phyloP scores from a whole-genome alignment of 1,140 invertebrate species.

The Halyomorpha halys region DNA sequence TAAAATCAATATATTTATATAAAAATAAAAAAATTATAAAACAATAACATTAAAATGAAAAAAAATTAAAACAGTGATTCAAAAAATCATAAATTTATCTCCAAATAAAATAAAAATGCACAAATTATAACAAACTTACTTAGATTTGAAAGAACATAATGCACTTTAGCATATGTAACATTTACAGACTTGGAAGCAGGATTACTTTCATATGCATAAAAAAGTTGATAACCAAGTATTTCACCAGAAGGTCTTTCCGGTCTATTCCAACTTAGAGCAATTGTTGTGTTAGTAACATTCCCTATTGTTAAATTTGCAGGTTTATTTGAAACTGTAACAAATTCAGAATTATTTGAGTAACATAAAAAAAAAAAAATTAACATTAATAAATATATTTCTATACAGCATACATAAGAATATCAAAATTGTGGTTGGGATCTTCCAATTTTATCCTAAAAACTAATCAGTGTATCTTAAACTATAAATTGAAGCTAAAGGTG shows the following conservation, averaged over 20 bases:
- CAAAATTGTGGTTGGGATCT: too few relatives aligned
- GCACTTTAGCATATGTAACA: slow-evolving; percentile 39
- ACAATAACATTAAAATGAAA: too few relatives aligned
- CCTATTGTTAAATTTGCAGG: slow-evolving; percentile 67
- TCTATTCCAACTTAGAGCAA: slow-evolving; percentile 67
- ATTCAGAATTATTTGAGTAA: background rate
- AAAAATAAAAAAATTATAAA: too few relatives aligned
- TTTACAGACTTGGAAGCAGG: slow-evolving; percentile 40
- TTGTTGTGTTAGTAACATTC: slow-evolving; percentile 60
- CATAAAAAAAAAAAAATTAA: background rate
- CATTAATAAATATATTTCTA: background rate
- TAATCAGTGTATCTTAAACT: too few relatives aligned
- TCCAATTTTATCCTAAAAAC: too few relatives aligned
- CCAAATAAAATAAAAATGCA: too few relatives aligned
- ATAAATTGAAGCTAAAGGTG: too few relatives aligned
- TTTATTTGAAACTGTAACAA: slow-evolving; percentile 36
- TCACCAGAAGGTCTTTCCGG: slow-evolving; percentile 60
- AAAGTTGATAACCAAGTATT: slow-evolving; percentile 58
- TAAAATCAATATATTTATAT: too few relatives aligned
- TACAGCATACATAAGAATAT: background rate
- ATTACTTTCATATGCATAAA: slow-evolving; percentile 44
- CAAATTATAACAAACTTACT: slow-evolving; percentile 42
- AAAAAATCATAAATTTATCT: slow-evolving; percentile 16
- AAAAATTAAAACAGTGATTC: too few relatives aligned
- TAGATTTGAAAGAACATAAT: slow-evolving; percentile 47